phyloP scores from a whole-genome alignment of 2,888 invertebrate species.

The Capitulum mitella region DNA sequence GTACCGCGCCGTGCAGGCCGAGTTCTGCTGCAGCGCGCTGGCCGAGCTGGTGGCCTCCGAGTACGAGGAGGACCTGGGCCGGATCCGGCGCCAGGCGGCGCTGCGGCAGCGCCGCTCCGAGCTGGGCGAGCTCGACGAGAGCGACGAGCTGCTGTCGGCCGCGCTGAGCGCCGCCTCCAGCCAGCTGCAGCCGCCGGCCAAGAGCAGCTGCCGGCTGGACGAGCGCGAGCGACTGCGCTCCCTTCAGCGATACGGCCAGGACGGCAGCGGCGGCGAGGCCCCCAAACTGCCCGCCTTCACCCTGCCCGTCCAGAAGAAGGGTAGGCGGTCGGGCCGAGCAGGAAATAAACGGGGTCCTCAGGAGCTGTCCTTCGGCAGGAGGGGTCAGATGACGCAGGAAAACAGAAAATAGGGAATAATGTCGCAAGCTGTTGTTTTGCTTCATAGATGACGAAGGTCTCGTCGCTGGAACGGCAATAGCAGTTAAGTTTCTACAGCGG shows the following conservation, averaged over 20 bases:
- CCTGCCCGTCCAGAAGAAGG: neutral
- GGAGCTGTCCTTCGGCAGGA: no score
- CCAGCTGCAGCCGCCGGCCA: neutral
- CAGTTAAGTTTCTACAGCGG: no score
- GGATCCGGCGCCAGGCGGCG: neutral
- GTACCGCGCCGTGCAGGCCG: neutral
- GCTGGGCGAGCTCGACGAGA: neutral
- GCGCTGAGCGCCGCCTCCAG: neutral
- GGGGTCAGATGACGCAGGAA: no score
- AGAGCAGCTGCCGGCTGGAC: neutral
- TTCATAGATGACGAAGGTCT: no score
- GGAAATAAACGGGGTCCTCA: no score
- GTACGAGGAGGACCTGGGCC: slow-evolving; percentile 7
- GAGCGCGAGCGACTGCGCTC: neutral
- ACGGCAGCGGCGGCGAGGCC: neutral
- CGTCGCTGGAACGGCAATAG: no score
- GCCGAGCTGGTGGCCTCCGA: neutral
- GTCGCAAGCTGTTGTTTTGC: no score
- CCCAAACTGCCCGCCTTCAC: neutral
- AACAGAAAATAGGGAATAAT: no score
- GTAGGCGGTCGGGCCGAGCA: no score
- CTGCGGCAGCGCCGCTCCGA: neutral
- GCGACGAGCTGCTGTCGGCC: neutral
- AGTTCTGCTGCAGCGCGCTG: neutral
- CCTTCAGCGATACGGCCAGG: neutral